Evolutionary conservation across 2,888 invertebrate species (phyloP), one percentile per base, ranked within the genome.

Genomic region (Buathra laborator): DNA sequence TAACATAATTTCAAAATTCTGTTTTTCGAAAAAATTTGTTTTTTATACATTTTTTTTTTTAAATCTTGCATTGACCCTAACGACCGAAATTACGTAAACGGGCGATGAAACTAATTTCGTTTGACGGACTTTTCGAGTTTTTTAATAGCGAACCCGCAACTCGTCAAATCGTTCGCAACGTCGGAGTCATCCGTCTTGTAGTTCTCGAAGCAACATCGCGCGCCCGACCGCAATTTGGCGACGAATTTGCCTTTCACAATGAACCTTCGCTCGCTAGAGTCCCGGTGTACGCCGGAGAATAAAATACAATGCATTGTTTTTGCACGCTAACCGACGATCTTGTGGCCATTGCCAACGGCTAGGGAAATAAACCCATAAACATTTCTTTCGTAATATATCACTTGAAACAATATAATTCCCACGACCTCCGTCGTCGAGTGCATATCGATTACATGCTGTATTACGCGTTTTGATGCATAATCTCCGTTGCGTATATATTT

Each of bases 221-320:
- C 7, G 12, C 4, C 6, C 48, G 48, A 46, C 10, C 44, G 46
- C 74, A 44, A 59, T 62, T 74, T 62, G 9, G 44, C 62, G 59
- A 62, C 74, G 46, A 74, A 74, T 62, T 29, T 62, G 29, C 62
- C 48, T 74, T 46, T 62, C 71, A 59, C 48, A 53, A 72, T 53
- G 72, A 62, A 62, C 62, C 62, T 62, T 62, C 62, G 62, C 62
- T 37, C 37, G 37, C 37, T 7, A 37, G 37, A 37, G 6, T 37
- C 37, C 9, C 37, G 37, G 5, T 37, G 37, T 37, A 9, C 37
- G 6, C 37, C 6, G 37, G 37, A 37, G 37, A 37, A 37, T 32
- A 6, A 37, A n/a, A 43, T 19, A 43, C n/a, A 43, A 66, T 37
- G 32, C 64, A 37, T 37, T 37, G 37, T 37, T 37, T 37, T 37